Evolutionary conservation across 2,888 invertebrate genomes (phyloP).

Genomic region (Cephus nigrinus): DNA sequence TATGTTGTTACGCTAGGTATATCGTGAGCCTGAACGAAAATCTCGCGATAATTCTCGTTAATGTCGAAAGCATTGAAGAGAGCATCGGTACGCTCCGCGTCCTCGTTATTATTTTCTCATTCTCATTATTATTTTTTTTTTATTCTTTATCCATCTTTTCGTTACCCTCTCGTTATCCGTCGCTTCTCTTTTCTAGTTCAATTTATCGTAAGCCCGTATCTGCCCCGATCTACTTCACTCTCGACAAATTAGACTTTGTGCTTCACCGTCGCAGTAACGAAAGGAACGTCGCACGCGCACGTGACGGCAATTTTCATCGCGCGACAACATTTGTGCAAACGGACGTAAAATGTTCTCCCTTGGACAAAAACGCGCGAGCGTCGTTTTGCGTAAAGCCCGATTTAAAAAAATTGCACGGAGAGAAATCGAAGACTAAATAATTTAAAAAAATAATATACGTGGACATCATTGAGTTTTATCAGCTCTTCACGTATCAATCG

Average conservation of each 20-base stretch:
- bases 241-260: not conserved
- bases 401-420: not conserved
- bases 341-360: too few species aligned
- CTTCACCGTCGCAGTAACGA: not conserved
- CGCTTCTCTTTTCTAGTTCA: not conserved
- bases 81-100: not conserved
- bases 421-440: not conserved
- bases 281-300: not conserved
- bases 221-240: not conserved
- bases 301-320: not conserved
- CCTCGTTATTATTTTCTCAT: not conserved
- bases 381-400: not conserved
- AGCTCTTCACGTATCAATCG: not conserved
- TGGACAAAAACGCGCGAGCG: not conserved
- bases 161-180: not conserved
- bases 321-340: not conserved
- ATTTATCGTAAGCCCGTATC: not conserved
- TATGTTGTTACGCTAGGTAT: slow-evolving; percentile 64
- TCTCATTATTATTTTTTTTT: not conserved
- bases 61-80: not conserved
- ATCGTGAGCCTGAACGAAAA: slow-evolving; percentile 31
- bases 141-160: not conserved
- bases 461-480: not conserved
- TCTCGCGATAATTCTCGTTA: slow-evolving; percentile 16
- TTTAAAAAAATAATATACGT: not conserved